A percentile compares a stretch with the other conserved stretches of the same genome.
Evolutionary conservation across 2,888 invertebrate genomes (phyloP).

Genomic region (Furcula furcula): DNA sequence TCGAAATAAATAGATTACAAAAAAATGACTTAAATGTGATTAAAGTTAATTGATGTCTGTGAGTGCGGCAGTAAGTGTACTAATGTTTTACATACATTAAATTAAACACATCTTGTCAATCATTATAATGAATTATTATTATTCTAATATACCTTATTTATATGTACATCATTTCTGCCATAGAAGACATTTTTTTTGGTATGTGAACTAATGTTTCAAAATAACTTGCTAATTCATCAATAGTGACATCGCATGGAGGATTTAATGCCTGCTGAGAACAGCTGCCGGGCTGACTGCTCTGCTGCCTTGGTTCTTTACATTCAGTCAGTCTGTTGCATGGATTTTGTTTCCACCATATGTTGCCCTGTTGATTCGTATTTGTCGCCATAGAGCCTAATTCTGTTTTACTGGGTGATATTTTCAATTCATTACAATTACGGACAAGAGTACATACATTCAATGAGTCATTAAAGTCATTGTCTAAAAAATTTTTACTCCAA

Average conservation of each 20-base stretch:
- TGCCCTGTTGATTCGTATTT: slow-evolving; percentile 25
- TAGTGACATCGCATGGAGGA: slow-evolving; percentile 92
- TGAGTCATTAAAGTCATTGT: slow-evolving; percentile 41
- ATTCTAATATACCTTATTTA: too few relatives aligned
- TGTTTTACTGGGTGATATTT: slow-evolving; percentile 52
- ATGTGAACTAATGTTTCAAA: slow-evolving; percentile 98
- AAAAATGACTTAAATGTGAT: too few relatives aligned
- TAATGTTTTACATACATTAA: too few relatives aligned
- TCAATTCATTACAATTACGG: slow-evolving; percentile 68
- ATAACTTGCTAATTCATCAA: slow-evolving; percentile 97
- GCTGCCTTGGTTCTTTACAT: slow-evolving; percentile 44
- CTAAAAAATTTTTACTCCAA: slow-evolving; percentile 26
- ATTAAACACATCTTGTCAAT: too few relatives aligned
- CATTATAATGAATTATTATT: too few relatives aligned
- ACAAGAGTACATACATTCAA: slow-evolving; percentile 65
- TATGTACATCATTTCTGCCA: slow-evolving; percentile 99
- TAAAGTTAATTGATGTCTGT: too few relatives aligned
- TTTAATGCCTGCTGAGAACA: slow-evolving; percentile 91
- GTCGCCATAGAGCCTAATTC: slow-evolving; percentile 21
- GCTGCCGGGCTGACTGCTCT: slow-evolving; percentile 59
- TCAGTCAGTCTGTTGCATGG: slow-evolving; percentile 33
- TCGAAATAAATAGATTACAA: too few relatives aligned
- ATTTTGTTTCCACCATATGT: slow-evolving; percentile 61
- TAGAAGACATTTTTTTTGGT: slow-evolving; percentile 98
- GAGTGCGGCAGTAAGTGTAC: too few relatives aligned